These are phyloP conservation scores for Montipora capricornis DNA, from an alignment of 64 coral and sea anemone species.

Conservation along the genomic window DNA sequence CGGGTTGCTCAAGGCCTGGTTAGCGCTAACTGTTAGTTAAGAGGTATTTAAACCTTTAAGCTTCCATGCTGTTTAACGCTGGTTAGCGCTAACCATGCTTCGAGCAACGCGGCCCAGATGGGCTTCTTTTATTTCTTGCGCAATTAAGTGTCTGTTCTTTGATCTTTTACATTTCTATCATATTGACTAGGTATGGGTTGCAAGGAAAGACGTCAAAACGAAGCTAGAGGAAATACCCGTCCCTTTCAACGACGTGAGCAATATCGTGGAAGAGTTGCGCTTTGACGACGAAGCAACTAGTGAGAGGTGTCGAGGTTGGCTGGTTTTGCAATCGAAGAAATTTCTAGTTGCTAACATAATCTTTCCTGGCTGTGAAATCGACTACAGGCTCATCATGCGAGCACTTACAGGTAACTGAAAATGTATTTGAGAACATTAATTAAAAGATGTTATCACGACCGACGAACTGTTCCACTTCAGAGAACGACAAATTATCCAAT, in stretches of 20 bases:
- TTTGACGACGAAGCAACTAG: conserved; percentile 29
- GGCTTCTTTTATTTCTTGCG: no score
- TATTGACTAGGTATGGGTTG: conserved; percentile 13
- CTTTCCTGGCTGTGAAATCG: conserved; percentile 19
- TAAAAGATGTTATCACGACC: no score
- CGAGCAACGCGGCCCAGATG: no score
- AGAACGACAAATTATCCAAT: no score
- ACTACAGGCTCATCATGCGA: neutral
- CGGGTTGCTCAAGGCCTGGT: no score
- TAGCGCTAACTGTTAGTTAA: no score
- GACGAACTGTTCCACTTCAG: no score
- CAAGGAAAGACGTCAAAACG: neutral
- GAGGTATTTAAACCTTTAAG: no score
- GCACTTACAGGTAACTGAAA: neutral
- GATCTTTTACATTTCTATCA: neutral
- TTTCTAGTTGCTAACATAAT: conserved; percentile 33
- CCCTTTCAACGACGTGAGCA: conserved; percentile 24
- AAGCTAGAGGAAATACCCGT: conserved; percentile 36
- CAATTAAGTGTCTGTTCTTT: neutral
- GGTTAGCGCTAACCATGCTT: no score
- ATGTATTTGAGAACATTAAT: no score
- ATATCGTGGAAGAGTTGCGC: conserved; percentile 23
- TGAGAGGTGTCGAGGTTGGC: conserved; percentile 23
- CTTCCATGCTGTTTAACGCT: no score
- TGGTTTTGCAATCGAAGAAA: conserved; percentile 22